phyloP scores from a whole-genome alignment of 2,797 vertebrate genomes.

The Falco naumanni region DNA sequence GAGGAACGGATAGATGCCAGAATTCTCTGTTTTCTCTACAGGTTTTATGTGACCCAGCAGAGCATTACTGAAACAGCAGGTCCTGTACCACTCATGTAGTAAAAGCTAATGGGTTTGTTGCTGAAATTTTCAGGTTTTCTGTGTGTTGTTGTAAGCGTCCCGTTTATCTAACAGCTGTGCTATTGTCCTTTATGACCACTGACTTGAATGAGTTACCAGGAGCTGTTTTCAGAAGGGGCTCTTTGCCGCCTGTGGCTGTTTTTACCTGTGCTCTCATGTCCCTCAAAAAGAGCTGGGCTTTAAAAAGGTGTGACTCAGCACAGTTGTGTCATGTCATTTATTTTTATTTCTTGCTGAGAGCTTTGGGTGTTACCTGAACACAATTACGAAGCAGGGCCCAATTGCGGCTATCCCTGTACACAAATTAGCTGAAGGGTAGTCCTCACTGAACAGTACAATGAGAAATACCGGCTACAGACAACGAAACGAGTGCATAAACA shows the following conservation, averaged over 20 bases:
- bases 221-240: slow-evolving; percentile 36
- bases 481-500: background rate
- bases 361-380: slow-evolving; percentile 35
- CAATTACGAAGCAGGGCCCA: background rate
- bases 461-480: slow-evolving; percentile 22
- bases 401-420: background rate
- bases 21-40: slow-evolving; percentile 8
- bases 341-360: slow-evolving; percentile 34
- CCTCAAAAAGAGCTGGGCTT: slow-evolving; percentile 31
- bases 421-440: slow-evolving; percentile 6
- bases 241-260: background rate
- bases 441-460: background rate
- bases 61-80: slow-evolving; percentile 47
- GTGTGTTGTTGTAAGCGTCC: slow-evolving; percentile 30
- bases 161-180: slow-evolving; percentile 63
- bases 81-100: slow-evolving; percentile 33
- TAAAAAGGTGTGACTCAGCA: slow-evolving; percentile 60
- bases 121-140: slow-evolving; percentile 59
- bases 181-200: slow-evolving; percentile 48
- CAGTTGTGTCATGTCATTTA: slow-evolving; percentile 3
- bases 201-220: slow-evolving; percentile 57
- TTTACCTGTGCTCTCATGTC: slow-evolving; percentile 11
- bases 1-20: slow-evolving; percentile 45
- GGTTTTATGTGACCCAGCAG: slow-evolving; percentile 54
- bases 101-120: slow-evolving; percentile 50